phyloP scores from a whole-genome alignment of 64 coral and sea anemone species.

The Actinia tenebrosa region DNA sequence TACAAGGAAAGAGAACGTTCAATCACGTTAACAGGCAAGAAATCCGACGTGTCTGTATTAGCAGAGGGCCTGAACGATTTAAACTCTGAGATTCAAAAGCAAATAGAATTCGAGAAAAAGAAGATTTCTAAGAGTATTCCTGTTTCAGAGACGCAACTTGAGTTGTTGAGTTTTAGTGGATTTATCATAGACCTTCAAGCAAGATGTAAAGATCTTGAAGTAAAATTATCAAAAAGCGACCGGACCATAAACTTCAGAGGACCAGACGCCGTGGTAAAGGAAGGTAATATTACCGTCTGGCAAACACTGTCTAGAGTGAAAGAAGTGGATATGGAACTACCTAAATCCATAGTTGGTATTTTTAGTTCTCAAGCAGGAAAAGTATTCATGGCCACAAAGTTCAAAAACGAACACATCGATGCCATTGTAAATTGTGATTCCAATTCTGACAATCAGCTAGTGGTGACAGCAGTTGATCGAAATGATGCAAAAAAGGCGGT shows the following conservation, averaged over 20 bases:
- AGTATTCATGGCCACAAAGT: slow-evolving; percentile 1
- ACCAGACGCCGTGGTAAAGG: slow-evolving; percentile 1
- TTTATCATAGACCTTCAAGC: neutral
- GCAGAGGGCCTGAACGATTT: neutral
- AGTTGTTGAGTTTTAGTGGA: neutral
- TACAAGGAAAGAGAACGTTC: neutral
- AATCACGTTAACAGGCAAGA: neutral
- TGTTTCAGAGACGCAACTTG: neutral
- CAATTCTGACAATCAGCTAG: slow-evolving; percentile 25
- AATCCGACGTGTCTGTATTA: neutral
- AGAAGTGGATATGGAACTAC: slow-evolving; percentile 14
- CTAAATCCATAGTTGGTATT: slow-evolving; percentile 17
- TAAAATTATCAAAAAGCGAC: neutral
- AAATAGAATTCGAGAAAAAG: slow-evolving; percentile 5
- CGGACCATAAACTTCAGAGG: slow-evolving; percentile 22
- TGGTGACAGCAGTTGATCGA: slow-evolving; percentile 32
- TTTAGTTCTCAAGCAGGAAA: slow-evolving; percentile 8
- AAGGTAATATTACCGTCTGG: slow-evolving; percentile 3
- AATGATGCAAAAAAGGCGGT: slow-evolving; percentile 24
- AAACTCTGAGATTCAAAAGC: neutral
- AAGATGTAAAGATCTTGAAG: neutral
- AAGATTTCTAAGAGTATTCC: slow-evolving; percentile 10
- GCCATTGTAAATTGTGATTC: neutral
- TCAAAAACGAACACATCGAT: slow-evolving; percentile 17
- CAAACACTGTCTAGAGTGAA: slow-evolving; percentile 19